Percentiles rank a stretch among this genome's conserved stretches.
phyloP scores from a whole-genome alignment of 2,888 invertebrate species.

The Drosophila pegasa region DNA sequence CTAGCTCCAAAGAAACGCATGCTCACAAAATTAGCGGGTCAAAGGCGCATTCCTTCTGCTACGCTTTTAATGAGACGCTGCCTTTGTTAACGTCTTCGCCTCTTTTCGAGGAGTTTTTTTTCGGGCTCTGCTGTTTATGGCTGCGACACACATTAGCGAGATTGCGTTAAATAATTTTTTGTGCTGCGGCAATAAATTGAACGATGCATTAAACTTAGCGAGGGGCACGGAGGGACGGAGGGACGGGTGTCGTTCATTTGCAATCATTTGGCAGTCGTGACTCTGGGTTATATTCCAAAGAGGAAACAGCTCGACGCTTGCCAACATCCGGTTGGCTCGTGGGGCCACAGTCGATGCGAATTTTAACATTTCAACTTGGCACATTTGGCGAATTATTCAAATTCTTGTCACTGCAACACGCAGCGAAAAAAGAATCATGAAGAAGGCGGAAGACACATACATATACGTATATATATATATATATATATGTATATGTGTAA shows the following conservation, averaged over 20 bases:
- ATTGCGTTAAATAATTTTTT: constrained; percentile 72
- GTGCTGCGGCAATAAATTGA: constrained; percentile 71
- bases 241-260: constrained; percentile 70
- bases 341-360: constrained; percentile 58
- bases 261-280: constrained; percentile 79
- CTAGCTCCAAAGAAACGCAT: constrained; percentile 12
- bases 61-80: constrained; percentile 39
- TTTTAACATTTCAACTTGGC: constrained; percentile 81
- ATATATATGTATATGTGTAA: not conserved
- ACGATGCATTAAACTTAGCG: constrained; percentile 69
- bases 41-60: constrained; percentile 1
- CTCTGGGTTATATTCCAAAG: constrained; percentile 62
- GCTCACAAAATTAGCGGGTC: constrained; percentile 12
- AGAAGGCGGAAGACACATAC: constrained; percentile 19
- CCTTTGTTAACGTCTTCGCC: constrained; percentile 27
- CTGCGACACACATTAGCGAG: constrained; percentile 72
- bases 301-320: constrained; percentile 72
- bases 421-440: constrained; percentile 3
- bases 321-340: constrained; percentile 63
- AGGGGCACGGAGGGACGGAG: no score
- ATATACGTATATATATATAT: constrained; percentile 18
- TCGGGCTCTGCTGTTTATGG: constrained; percentile 38
- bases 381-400: constrained; percentile 80
- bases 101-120: not conserved
- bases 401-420: constrained; percentile 78